Conservation (phyloP, 2,113 vertebrate species). For the Saimiri boliviensis region DNA sequence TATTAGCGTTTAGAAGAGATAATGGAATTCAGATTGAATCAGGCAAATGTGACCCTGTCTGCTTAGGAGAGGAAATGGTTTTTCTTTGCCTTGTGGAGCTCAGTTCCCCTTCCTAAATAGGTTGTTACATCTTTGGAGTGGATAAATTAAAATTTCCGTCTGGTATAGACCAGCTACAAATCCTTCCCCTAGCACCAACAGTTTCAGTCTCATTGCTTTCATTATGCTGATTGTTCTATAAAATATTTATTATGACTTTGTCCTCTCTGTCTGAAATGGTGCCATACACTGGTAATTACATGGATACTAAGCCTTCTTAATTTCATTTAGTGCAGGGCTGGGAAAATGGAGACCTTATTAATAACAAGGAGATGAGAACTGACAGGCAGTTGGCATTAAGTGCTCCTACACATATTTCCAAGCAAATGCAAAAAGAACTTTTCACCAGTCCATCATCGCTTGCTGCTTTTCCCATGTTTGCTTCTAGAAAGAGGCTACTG, state of each 20-base stretch:
- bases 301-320: background rate
- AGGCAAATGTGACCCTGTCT: background rate
- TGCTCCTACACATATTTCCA: background rate
- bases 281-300: background rate
- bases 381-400: background rate
- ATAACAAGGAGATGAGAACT: background rate
- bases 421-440: background rate
- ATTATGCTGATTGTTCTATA: background rate
- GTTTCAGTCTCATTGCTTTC: conserved; percentile 49
- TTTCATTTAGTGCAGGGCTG: conserved; percentile 49
- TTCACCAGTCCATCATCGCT: background rate
- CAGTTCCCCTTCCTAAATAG: background rate
- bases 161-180: background rate
- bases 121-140: background rate
- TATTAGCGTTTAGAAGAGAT: background rate
- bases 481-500: conserved; percentile 14
- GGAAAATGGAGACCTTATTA: conserved; percentile 38
- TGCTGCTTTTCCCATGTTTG: background rate
- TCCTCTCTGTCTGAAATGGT: conserved; percentile 32
- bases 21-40: background rate
- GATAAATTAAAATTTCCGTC: background rate
- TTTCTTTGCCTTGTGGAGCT: background rate
- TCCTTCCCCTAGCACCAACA: background rate
- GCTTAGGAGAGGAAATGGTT: background rate
- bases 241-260: conserved; percentile 63